Conservation (phyloP, 2,888 invertebrate genomes). For the Ypsolopha sequella region DNA sequence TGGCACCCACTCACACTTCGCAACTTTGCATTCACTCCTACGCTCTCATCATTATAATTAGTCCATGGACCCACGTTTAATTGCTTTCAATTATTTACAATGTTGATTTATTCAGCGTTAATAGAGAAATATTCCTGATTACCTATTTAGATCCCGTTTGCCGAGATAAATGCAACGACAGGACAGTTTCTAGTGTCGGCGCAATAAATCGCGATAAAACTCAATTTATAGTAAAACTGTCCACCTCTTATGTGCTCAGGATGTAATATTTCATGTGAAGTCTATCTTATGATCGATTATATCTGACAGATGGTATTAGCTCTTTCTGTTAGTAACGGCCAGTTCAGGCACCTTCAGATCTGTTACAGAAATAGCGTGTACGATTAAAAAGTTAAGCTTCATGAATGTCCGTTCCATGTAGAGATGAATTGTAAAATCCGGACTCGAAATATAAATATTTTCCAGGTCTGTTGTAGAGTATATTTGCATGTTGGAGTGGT, state of each 20-base stretch:
- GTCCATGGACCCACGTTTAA: neutral
- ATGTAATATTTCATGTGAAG: slow-evolving; percentile 17
- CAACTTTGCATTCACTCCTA: slow-evolving; percentile 13
- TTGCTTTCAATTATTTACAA: neutral
- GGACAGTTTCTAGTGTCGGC: neutral
- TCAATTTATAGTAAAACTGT: slow-evolving; percentile 3
- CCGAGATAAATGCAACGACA: neutral
- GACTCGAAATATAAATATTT: slow-evolving; percentile 5
- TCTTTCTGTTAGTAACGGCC: slow-evolving; percentile 14
- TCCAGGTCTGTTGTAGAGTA: slow-evolving; percentile 25
- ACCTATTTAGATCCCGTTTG: neutral
- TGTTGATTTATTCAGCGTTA: slow-evolving; percentile 1
- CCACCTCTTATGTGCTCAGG: slow-evolving; percentile 7
- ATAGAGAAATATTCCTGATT: neutral
- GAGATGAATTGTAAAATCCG: slow-evolving; percentile 10
- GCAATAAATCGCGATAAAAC: slow-evolving; percentile 2
- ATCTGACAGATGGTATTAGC: slow-evolving; percentile 12
- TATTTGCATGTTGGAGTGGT: slow-evolving; percentile 31
- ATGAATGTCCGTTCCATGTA: slow-evolving; percentile 11
- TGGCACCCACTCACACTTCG: slow-evolving; percentile 16
- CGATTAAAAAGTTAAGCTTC: neutral
- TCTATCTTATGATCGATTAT: slow-evolving; percentile 12
- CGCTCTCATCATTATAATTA: slow-evolving; percentile 4
- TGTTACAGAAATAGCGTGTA: slow-evolving; percentile 10
- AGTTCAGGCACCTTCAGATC: slow-evolving; percentile 8